Evolutionary conservation across 2,113 vertebrate genomes (phyloP).

Genomic region (Syrrhaptes paradoxus): DNA sequence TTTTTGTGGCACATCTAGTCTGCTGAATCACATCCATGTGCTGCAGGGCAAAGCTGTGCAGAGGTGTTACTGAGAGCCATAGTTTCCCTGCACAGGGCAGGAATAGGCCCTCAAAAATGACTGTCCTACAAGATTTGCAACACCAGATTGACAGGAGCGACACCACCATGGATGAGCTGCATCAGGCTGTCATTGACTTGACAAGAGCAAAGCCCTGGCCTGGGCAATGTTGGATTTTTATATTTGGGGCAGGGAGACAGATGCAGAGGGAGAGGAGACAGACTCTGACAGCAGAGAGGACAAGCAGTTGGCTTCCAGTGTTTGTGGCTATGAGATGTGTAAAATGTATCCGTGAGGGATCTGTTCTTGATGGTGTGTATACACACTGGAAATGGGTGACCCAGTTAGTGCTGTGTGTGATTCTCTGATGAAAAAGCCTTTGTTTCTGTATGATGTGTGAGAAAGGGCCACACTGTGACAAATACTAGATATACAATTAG

Average conservation of each 20-base stretch:
- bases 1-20: not conserved
- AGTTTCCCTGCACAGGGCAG: not conserved
- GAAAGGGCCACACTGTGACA: not conserved
- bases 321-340: not conserved
- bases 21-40: not conserved
- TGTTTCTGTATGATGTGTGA: not conserved
- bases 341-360: not conserved
- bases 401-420: not conserved
- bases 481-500: not conserved
- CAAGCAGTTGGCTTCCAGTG: not conserved
- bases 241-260: not conserved
- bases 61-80: not conserved
- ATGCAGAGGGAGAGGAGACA: not conserved
- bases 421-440: not conserved
- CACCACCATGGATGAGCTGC: not conserved
- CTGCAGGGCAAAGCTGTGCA: not conserved
- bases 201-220: not conserved
- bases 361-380: not conserved
- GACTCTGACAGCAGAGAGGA: not conserved
- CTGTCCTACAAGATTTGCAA: not conserved
- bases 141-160: not conserved
- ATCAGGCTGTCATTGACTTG: not conserved
- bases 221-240: not conserved
- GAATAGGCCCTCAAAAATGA: not conserved
- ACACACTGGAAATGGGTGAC: accelerated